Percentiles rank a stretch among this genome's conserved stretches.
Evolutionary conservation across 2,113 vertebrate genomes (phyloP).

Genomic region (Semicossyphus pulcher): DNA sequence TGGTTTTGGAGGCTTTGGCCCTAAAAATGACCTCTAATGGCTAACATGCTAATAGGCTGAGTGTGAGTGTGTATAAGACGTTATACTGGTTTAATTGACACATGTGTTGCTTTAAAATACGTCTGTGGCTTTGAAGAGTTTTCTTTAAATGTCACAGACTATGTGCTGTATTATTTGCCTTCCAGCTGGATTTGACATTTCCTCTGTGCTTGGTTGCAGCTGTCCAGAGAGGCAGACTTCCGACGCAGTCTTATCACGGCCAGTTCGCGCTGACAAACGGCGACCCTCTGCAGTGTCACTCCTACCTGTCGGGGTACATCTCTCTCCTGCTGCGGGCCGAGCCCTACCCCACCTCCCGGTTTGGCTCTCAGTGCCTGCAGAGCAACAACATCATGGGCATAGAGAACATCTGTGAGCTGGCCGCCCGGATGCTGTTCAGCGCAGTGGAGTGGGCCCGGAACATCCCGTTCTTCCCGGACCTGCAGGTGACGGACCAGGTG

Average conservation of each 20-base stretch:
- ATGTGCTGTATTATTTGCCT: neutral
- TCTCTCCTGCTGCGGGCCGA: conserved; percentile 96
- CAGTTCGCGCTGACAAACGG: conserved; percentile 95
- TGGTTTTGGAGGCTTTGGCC: too few species aligned
- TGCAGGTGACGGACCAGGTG: conserved; percentile 98
- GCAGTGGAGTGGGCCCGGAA: conserved; percentile 98
- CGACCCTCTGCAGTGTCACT: conserved; percentile 95
- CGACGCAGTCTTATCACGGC: conserved; percentile 93
- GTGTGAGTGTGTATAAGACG: neutral
- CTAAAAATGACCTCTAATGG: neutral
- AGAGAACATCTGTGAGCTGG: conserved; percentile 99
- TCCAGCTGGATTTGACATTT: neutral
- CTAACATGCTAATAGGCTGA: neutral
- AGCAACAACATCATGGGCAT: conserved; percentile 97
- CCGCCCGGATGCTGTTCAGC: conserved; percentile 96
- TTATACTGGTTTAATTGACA: neutral
- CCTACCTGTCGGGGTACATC: conserved; percentile 98
- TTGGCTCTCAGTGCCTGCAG: conserved; percentile 97
- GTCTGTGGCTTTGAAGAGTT: neutral
- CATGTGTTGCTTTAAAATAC: neutral
- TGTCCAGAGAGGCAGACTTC: conserved; percentile 94
- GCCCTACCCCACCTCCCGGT: conserved; percentile 95
- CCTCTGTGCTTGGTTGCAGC: conserved; percentile 81
- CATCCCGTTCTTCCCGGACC: conserved; percentile 98
- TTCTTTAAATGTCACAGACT: conserved; percentile 12